Evolutionary conservation across 2,888 invertebrate species (phyloP).

Genomic region (Heteromyza rotundicornis): DNA sequence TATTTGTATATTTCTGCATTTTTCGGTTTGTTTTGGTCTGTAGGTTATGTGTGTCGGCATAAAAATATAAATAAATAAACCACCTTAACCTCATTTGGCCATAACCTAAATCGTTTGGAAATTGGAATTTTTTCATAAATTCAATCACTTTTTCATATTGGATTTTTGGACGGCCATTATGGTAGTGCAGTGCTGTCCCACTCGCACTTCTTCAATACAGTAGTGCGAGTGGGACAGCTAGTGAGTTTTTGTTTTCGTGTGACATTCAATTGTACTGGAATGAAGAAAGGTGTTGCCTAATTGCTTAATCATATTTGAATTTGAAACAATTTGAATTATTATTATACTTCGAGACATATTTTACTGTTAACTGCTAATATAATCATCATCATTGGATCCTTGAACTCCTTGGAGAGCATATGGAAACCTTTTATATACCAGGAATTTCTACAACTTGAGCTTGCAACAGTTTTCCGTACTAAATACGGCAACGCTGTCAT

Average conservation of each 20-base stretch:
- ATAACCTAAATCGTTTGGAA: conserved; percentile 44
- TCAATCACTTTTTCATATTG: conserved; percentile 25
- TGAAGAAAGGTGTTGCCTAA: not conserved
- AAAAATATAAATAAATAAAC: conserved; percentile 46
- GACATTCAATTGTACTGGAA: not conserved
- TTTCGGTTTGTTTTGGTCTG: not conserved
- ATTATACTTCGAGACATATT: too few relatives aligned
- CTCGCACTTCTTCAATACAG: too few relatives aligned
- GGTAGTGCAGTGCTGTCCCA: conserved; percentile 15
- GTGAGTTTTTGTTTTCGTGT: not conserved
- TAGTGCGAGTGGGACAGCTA: not conserved
- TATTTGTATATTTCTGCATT: too few relatives aligned
- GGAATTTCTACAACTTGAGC: too few relatives aligned
- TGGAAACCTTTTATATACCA: too few relatives aligned
- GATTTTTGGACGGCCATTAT: conserved; percentile 19
- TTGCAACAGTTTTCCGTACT: too few relatives aligned
- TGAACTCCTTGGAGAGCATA: too few relatives aligned
- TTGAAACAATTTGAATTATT: too few relatives aligned
- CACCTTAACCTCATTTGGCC: conserved; percentile 50
- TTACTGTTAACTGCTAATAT: too few relatives aligned
- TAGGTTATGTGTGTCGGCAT: not conserved
- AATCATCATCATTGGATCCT: too few relatives aligned
- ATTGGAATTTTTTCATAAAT: conserved; percentile 40
- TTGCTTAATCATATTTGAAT: too few relatives aligned
- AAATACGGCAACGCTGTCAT: too few relatives aligned